phyloP scores from a whole-genome alignment of 2,797 vertebrate genomes.

The Enteromius thamalakanensis region DNA sequence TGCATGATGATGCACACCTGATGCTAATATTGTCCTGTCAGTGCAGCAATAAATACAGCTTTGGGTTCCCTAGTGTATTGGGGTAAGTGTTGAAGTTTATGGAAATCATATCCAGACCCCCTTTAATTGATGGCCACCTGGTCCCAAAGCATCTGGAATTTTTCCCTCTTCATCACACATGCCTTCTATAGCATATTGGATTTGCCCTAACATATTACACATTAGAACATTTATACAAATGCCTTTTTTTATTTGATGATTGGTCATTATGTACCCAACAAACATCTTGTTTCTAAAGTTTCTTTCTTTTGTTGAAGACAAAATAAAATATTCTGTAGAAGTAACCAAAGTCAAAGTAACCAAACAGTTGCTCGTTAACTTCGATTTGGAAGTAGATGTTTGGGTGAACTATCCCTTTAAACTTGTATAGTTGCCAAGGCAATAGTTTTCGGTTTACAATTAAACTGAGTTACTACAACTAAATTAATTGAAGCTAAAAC shows the following conservation, averaged over 20 bases:
- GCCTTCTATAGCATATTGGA: not conserved
- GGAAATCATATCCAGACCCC: not conserved
- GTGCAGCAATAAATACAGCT: conserved; percentile 7
- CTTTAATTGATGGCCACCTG: conserved; percentile 33
- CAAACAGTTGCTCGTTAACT: not conserved
- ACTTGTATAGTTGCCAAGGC: not conserved
- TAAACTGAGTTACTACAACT: too few relatives aligned
- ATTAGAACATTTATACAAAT: not conserved
- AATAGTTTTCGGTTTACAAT: too few relatives aligned
- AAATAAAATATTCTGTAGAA: not conserved
- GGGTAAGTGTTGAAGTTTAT: conserved; percentile 23
- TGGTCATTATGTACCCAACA: not conserved
- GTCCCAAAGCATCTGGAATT: not conserved
- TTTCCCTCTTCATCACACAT: not conserved
- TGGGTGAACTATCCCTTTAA: not conserved
- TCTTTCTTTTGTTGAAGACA: not conserved
- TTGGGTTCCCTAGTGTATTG: conserved; percentile 24
- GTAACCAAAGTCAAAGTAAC: too few relatives aligned
- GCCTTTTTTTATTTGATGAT: not conserved
- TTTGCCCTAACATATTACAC: not conserved
- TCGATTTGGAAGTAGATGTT: not conserved
- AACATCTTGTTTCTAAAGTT: not conserved
- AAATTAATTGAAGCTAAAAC: too few relatives aligned
- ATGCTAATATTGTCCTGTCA: conserved; percentile 16
- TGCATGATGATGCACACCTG: conserved; percentile 38